Conservation (phyloP, 2,797 vertebrate genomes). For the Poecilia velifera region DNA sequence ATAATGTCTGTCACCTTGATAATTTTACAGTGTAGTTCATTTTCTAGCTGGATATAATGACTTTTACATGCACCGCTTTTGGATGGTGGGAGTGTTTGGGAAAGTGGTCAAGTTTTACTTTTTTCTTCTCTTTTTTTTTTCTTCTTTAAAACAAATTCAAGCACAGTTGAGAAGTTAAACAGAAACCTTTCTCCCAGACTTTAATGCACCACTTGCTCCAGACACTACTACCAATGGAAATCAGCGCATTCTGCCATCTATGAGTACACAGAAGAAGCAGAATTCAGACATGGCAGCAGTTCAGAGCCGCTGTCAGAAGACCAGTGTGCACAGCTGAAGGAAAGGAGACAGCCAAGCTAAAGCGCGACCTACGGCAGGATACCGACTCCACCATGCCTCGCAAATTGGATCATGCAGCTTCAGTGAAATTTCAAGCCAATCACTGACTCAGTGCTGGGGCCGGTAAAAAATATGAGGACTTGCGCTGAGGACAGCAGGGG, state of each 20-base stretch:
- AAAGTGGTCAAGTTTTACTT: slow-evolving; percentile 56
- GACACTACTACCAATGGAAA: slow-evolving; percentile 53
- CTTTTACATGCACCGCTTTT: slow-evolving; percentile 75
- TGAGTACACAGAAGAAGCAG: slow-evolving; percentile 32
- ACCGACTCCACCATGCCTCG: slow-evolving; percentile 17
- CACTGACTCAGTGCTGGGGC: slow-evolving; percentile 63
- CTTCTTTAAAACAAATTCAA: slow-evolving; percentile 31
- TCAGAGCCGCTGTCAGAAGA: slow-evolving; percentile 27
- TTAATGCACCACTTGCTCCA: slow-evolving; percentile 55
- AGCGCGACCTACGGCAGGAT: slow-evolving; percentile 40
- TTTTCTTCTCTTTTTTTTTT: slow-evolving; percentile 32
- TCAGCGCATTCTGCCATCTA: slow-evolving; percentile 41
- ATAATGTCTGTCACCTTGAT: slow-evolving; percentile 76
- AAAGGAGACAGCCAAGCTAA: slow-evolving; percentile 25
- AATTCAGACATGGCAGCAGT: slow-evolving; percentile 35
- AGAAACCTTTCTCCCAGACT: slow-evolving; percentile 67
- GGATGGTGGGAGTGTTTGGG: slow-evolving; percentile 70
- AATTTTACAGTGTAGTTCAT: slow-evolving; percentile 68
- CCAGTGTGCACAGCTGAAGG: slow-evolving; percentile 8
- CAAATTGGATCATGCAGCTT: slow-evolving; percentile 36
- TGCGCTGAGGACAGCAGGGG: slow-evolving; percentile 68
- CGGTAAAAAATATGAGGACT: slow-evolving; percentile 56
- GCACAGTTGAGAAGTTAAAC: slow-evolving; percentile 65
- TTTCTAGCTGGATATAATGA: slow-evolving; percentile 77
- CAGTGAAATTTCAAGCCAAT: slow-evolving; percentile 61